Base-by-base conservation (phyloP, 1,140 invertebrate genomes). In the Sitobion miscanthi region DNA sequence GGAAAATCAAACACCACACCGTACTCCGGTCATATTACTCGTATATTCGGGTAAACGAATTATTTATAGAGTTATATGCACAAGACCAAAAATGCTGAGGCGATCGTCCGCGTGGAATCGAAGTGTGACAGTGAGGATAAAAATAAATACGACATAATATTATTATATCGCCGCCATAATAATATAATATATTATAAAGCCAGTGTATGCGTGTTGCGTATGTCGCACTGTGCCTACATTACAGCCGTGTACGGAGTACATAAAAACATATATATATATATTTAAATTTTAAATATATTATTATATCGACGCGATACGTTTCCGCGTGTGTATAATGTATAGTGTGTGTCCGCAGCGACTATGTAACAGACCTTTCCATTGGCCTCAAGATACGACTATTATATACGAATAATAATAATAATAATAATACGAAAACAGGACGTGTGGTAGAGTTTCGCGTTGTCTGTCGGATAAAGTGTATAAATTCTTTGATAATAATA, bases 401-500 rank as follows among this genome's bases (percentile, higher is more conserved):
- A 82, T 82, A 82, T 7, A 21, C 69, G 17, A 25, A 86, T 86
- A 88, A 88, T 52, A 88, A 88, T 87, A 88, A 88, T 87, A n/a
- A 47, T 30, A 49, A 88, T 52, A 88, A 47, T 54, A 62, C 62
- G 62, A 69, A 62, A 69, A 69, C 62, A 69, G 62, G 87, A 38
- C 52, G 49, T 69, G 47, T n/a, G 14, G 88, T 35, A 20, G 54
- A 38, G 49, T 54, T 54, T 62, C 21, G 49, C 88, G 88, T 88
- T 23, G n/a, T 90, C 47, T 90, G 20, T 38, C 77, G 35, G 77
- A 82, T 35, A 35, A 82, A 82, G 35, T 69, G 62, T 69, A 82
- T 82, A 82, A 20, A 82, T 35, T 82, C 77, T 82, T 82, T 42
- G 82, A 85, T 42, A 85, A 69, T 69, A 69, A 69, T 69, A n/a